Conservation (phyloP, 1,140 invertebrate genomes). For the Helicoverpa armigera region DNA sequence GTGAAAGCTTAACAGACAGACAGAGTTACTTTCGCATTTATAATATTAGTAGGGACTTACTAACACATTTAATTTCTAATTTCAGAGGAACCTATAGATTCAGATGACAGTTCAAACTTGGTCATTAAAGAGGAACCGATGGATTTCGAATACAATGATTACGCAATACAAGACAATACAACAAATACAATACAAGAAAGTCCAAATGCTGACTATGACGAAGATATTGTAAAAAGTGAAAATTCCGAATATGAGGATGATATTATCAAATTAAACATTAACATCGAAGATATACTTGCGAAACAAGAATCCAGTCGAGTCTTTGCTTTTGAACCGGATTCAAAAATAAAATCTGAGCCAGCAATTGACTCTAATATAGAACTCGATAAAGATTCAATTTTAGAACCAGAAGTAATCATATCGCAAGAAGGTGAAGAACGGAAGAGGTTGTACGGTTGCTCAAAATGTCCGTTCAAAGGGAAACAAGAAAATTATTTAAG, state of each 20-base stretch:
- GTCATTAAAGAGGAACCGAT: constrained; percentile 18
- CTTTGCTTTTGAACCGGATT: not conserved
- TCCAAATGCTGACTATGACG: no score
- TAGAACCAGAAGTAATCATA: not conserved
- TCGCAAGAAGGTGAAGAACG: no score
- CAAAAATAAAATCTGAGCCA: no score
- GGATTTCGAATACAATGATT: not conserved
- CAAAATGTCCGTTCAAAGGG: constrained; percentile 1
- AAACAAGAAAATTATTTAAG: not conserved
- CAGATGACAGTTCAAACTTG: not conserved
- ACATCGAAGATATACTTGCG: not conserved
- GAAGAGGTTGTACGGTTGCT: constrained; percentile 15
- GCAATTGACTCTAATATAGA: not conserved
- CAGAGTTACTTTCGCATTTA: no score
- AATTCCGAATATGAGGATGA: not conserved
- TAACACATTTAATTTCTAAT: not conserved
- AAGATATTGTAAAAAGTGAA: not conserved
- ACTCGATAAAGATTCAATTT: not conserved
- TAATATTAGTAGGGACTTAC: no score
- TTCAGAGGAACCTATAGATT: constrained; percentile 14
- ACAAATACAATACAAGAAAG: not conserved
- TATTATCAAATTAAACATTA: constrained; percentile 3
- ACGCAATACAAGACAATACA: not conserved
- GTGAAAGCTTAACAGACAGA: no score
- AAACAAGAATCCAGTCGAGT: not conserved